Conservation (phyloP, 2,113 vertebrate species). For the Cottus gobio region DNA sequence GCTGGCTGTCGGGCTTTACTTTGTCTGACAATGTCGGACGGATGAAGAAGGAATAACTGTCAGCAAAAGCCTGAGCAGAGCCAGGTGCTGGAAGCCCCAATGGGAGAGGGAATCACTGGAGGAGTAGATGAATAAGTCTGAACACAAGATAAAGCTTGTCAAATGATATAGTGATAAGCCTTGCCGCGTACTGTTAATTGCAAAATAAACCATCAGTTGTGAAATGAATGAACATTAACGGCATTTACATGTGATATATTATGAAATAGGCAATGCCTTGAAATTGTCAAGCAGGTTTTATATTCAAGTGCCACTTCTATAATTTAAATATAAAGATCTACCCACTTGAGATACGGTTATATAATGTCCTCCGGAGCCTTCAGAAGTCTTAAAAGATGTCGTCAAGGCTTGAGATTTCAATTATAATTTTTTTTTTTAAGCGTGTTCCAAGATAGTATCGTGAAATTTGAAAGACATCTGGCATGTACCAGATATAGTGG, state of each 20-base stretch:
- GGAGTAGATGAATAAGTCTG: constrained; percentile 29
- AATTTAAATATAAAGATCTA: neutral
- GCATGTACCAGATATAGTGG: neutral
- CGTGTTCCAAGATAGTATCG: neutral
- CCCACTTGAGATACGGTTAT: neutral
- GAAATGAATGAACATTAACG: neutral
- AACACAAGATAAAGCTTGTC: constrained; percentile 2
- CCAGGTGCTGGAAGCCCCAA: constrained; percentile 30
- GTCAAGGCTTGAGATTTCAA: neutral
- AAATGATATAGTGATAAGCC: neutral
- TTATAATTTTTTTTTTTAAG: neutral
- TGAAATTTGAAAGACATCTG: neutral
- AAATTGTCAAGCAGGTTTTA: neutral
- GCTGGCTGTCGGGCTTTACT: constrained; percentile 55
- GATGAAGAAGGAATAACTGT: constrained; percentile 56
- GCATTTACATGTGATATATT: neutral
- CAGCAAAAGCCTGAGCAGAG: constrained; percentile 44
- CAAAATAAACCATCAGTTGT: neutral
- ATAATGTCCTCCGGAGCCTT: neutral
- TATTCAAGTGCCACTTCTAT: neutral
- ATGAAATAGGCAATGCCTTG: neutral
- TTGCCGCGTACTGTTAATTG: neutral
- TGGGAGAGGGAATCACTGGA: constrained; percentile 23
- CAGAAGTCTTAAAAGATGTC: neutral
- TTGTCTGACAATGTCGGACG: constrained; percentile 42